phyloP scores from a whole-genome alignment of 2,113 vertebrate species.

The Cnemophilus loriae region DNA sequence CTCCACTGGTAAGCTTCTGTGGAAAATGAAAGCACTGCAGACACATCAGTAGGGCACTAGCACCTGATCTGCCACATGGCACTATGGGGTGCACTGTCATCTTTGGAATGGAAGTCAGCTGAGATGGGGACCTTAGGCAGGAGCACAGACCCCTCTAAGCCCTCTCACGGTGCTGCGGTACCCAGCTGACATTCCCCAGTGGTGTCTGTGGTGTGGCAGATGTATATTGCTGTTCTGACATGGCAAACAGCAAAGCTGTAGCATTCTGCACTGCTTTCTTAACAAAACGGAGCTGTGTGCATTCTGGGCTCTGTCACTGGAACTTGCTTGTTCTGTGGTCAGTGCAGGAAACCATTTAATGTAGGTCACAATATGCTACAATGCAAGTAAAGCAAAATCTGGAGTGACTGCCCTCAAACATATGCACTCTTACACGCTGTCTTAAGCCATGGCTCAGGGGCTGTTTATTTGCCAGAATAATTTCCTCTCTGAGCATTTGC shows the following conservation, averaged over 20 bases:
- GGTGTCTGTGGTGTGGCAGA: background rate
- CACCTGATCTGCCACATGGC: background rate
- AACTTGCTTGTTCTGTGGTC: background rate
- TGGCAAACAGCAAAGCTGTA: background rate
- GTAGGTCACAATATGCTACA: slow-evolving; percentile 1
- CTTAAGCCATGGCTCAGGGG: background rate
- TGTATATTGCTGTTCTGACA: background rate
- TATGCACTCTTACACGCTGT: background rate
- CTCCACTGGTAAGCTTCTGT: background rate
- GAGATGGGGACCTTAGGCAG: background rate
- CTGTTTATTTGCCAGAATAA: background rate
- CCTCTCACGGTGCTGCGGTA: background rate
- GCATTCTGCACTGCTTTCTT: background rate
- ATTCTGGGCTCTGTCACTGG: background rate
- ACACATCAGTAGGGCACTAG: background rate
- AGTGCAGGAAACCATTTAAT: background rate
- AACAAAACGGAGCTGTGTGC: background rate
- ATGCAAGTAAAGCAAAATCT: background rate
- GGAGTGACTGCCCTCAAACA: background rate
- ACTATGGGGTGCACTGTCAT: fast-evolving
- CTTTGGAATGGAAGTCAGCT: background rate
- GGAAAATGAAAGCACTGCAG: background rate
- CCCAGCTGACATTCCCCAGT: background rate
- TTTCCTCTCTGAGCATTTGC: background rate
- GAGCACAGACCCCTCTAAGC: background rate